These are phyloP conservation scores for Nymphalis c-album DNA, from an alignment of 2,888 invertebrate species.

Conservation along the genomic window DNA sequence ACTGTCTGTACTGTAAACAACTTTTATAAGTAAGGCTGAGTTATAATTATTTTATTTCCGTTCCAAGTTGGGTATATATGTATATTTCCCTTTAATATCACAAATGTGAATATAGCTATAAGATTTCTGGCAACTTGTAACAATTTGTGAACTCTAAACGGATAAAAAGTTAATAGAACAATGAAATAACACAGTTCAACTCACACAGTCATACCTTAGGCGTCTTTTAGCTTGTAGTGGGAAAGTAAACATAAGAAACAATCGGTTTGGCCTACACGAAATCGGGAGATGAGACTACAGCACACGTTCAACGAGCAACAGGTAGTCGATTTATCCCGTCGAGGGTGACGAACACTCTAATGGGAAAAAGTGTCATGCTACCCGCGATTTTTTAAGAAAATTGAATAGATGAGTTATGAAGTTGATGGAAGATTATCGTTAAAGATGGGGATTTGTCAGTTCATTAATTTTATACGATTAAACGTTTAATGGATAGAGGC, in stretches of 20 bases:
- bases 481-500: slow-evolving; percentile 32
- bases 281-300: slow-evolving; percentile 48
- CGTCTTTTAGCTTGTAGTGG: slow-evolving; percentile 10
- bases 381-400: slow-evolving; percentile 58
- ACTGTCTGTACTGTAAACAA: no score
- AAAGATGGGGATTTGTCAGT: slow-evolving; percentile 52
- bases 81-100: no score
- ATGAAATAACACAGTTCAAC: not conserved
- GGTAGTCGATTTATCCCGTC: slow-evolving; percentile 69
- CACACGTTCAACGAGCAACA: slow-evolving; percentile 65
- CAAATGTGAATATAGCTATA: no score
- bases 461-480: slow-evolving; percentile 51
- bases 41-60: no score
- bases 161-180: no score
- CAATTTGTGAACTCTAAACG: no score
- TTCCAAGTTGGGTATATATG: no score
- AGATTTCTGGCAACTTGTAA: no score
- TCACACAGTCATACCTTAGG: slow-evolving; percentile 8
- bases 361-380: slow-evolving; percentile 71
- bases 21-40: no score
- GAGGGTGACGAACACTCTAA: slow-evolving; percentile 58
- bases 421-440: slow-evolving; percentile 53
- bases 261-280: slow-evolving; percentile 60
- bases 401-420: slow-evolving; percentile 65
- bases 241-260: slow-evolving; percentile 58